Conservation (phyloP, 1,140 invertebrate genomes). For the Psilanteris sp. region DNA sequence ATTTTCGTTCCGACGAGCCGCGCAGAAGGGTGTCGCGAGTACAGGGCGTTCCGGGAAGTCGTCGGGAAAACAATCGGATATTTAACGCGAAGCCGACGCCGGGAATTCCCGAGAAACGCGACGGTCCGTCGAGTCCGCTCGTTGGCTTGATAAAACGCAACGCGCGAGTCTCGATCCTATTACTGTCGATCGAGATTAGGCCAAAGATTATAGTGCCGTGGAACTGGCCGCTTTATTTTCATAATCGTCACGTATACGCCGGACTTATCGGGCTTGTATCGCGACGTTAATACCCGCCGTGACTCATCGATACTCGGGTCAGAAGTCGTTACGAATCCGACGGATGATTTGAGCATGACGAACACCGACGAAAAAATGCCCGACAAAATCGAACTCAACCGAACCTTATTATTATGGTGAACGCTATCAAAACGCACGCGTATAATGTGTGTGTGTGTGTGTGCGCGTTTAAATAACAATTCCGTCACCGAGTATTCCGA, state of each 20-base stretch:
- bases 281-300: constrained; percentile 22
- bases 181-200: constrained; percentile 23
- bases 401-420: too few relatives aligned
- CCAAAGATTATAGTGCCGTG: background rate
- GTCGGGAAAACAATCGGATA: constrained; percentile 1
- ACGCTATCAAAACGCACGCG: too few relatives aligned
- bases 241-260: constrained; percentile 18
- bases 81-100: constrained; percentile 1
- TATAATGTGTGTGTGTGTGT: too few relatives aligned
- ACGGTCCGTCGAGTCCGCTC: background rate
- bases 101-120: constrained; percentile 12
- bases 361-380: too few relatives aligned
- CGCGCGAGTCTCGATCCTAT: constrained; percentile 10
- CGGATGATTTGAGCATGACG: too few relatives aligned
- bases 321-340: background rate
- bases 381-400: too few relatives aligned
- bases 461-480: too few relatives aligned
- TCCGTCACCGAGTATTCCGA: too few relatives aligned
- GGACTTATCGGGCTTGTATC: constrained; percentile 5
- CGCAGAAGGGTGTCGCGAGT: background rate
- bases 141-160: background rate
- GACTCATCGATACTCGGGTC: constrained; percentile 13
- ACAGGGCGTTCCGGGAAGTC: constrained; percentile 9
- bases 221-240: constrained; percentile 12
- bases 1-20: too few relatives aligned